A percentile compares a stretch with the other conserved stretches of the same genome.
Evolutionary conservation across 2,888 invertebrate species (phyloP).

Genomic region (Ligdia adustata): DNA sequence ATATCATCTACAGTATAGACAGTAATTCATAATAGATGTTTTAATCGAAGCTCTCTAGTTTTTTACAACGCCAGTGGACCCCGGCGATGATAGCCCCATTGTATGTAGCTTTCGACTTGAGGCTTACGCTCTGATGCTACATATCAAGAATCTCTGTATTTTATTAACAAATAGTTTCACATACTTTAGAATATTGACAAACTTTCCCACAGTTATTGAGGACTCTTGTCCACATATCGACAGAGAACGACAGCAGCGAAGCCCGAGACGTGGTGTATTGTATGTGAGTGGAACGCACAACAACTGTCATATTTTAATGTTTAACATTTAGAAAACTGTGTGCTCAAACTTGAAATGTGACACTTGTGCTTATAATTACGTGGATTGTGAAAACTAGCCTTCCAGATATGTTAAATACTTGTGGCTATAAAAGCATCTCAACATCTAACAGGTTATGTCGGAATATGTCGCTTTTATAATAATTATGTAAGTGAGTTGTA

Average conservation of each 20-base stretch:
- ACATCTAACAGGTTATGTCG: constrained; percentile 16
- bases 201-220: constrained; percentile 21
- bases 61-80: constrained; percentile 20
- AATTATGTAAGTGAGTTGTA: constrained; percentile 28
- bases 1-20: too few relatives aligned
- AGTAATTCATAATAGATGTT: constrained; percentile 2
- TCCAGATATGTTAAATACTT: constrained; percentile 42
- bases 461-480: constrained; percentile 19
- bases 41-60: constrained; percentile 33
- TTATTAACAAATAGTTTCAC: constrained; percentile 46
- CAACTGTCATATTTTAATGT: constrained; percentile 56
- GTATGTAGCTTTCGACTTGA: constrained; percentile 60
- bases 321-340: constrained; percentile 34
- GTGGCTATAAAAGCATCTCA: constrained; percentile 41
- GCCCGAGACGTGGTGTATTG: constrained; percentile 53
- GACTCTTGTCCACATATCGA: constrained; percentile 29
- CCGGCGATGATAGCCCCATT: constrained; percentile 29
- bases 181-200: constrained; percentile 22
- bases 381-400: constrained; percentile 40
- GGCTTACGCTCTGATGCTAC: constrained; percentile 68
- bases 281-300: constrained; percentile 48
- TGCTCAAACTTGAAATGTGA: constrained; percentile 57
- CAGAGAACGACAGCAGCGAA: constrained; percentile 44
- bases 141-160: constrained; percentile 77
- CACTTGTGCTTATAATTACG: constrained; percentile 47